phyloP scores from a whole-genome alignment of 2,797 vertebrate species.

The Lerista edwardsae region DNA sequence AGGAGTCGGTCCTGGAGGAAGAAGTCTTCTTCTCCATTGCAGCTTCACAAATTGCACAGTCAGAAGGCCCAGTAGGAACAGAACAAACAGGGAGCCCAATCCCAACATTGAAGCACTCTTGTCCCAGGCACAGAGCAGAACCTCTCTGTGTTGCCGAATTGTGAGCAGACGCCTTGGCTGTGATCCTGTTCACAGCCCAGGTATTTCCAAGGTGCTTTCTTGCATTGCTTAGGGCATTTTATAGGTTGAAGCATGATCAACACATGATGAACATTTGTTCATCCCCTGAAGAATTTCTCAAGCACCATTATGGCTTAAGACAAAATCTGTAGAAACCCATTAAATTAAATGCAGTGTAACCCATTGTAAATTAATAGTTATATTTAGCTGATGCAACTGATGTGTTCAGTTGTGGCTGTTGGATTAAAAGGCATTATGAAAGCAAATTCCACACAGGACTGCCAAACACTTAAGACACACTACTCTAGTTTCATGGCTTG shows the following conservation, averaged over 20 bases:
- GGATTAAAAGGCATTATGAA: no score
- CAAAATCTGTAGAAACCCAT: no score
- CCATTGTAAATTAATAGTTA: no score
- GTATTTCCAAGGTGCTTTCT: background rate
- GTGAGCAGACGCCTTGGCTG: background rate
- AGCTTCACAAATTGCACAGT: constrained; percentile 49
- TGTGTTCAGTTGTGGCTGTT: no score
- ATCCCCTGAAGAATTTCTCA: background rate
- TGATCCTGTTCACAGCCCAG: background rate
- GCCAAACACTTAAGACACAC: no score
- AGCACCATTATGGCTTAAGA: accelerated
- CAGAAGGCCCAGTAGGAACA: constrained; percentile 46
- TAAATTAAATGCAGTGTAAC: background rate
- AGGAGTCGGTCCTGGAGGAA: constrained; percentile 64
- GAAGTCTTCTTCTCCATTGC: constrained; percentile 41
- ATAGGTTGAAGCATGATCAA: background rate
- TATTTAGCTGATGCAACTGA: no score
- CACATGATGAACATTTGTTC: background rate
- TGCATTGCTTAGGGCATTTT: background rate
- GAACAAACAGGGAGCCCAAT: constrained; percentile 19
- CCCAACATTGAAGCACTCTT: constrained; percentile 35
- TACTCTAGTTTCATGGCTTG: no score
- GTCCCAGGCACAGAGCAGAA: background rate
- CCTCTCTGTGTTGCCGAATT: background rate
- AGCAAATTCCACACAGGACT: no score